phyloP scores from a whole-genome alignment of 30 jellyfish, hydroid and myxozoan species.

The Nemopilema nomurai region DNA sequence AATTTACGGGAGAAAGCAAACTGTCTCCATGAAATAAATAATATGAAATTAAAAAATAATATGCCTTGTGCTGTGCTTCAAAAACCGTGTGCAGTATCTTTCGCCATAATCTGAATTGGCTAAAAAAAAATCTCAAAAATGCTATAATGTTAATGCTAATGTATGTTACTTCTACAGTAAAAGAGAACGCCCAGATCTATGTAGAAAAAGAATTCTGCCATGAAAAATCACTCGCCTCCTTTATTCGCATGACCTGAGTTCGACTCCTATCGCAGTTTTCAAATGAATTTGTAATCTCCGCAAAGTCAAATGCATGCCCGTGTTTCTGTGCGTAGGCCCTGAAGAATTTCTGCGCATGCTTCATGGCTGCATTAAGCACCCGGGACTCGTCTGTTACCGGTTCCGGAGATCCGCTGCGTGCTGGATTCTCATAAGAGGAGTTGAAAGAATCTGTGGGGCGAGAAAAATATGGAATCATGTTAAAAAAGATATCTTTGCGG shows the following conservation, averaged over 20 bases:
- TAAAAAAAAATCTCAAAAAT: too few relatives aligned
- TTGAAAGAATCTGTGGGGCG: conserved; percentile 12
- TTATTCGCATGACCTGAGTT: conserved; percentile 21
- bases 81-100: too few relatives aligned
- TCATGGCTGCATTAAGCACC: background rate
- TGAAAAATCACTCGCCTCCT: conserved; percentile 12
- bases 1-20: too few relatives aligned
- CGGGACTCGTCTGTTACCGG: conserved; percentile 13
- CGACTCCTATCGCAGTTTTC: conserved; percentile 35
- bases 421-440: background rate
- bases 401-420: background rate
- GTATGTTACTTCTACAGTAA: too few relatives aligned
- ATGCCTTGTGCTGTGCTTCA: too few relatives aligned
- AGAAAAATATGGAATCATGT: background rate
- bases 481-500: background rate
- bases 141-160: too few relatives aligned
- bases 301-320: conserved; percentile 5
- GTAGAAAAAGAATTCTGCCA: too few relatives aligned
- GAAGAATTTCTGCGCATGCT: conserved; percentile 10
- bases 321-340: conserved; percentile 29
- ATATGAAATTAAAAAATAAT: too few relatives aligned
- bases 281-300: background rate
- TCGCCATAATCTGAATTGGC: too few relatives aligned
- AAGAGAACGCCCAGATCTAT: too few relatives aligned
- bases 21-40: too few relatives aligned